Conservation (phyloP, 1,140 invertebrate genomes). For the Tribolium castaneum region DNA sequence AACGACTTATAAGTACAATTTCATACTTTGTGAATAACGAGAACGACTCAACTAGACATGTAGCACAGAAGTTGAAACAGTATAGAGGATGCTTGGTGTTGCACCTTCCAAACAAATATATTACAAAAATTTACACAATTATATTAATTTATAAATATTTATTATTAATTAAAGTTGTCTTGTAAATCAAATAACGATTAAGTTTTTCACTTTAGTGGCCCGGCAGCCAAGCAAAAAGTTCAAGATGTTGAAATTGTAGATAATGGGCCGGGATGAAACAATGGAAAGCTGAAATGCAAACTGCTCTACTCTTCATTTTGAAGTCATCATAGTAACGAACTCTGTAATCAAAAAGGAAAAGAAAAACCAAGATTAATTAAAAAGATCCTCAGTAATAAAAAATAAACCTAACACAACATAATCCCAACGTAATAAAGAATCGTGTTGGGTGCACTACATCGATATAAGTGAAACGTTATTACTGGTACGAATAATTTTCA, state of each 20-base stretch:
- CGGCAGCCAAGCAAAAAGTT: constrained; percentile 62
- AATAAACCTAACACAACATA: constrained; percentile 1
- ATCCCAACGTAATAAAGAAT: constrained; percentile 24
- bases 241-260: constrained; percentile 59
- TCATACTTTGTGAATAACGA: constrained; percentile 62
- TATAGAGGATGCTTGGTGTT: constrained; percentile 52
- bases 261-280: constrained; percentile 64
- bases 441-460: constrained; percentile 38
- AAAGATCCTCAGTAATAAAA: background rate
- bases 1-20: constrained; percentile 53
- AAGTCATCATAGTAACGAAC: constrained; percentile 99
- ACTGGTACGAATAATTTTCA: background rate
- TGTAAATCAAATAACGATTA: constrained; percentile 61
- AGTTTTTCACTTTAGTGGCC: constrained; percentile 63
- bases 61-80: constrained; percentile 56
- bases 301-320: constrained; percentile 80
- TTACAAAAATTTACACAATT: constrained; percentile 65
- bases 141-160: constrained; percentile 62
- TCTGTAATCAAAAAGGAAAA: constrained; percentile 76
- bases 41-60: constrained; percentile 54
- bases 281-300: constrained; percentile 68
- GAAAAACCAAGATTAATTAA: background rate
- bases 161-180: constrained; percentile 62
- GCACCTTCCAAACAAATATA: constrained; percentile 59
- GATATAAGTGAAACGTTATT: constrained; percentile 18